Evolutionary conservation across 2,797 vertebrate species (phyloP), one percentile per base, ranked within the genome.

Genomic region (Threskiornis aethiopicus): DNA sequence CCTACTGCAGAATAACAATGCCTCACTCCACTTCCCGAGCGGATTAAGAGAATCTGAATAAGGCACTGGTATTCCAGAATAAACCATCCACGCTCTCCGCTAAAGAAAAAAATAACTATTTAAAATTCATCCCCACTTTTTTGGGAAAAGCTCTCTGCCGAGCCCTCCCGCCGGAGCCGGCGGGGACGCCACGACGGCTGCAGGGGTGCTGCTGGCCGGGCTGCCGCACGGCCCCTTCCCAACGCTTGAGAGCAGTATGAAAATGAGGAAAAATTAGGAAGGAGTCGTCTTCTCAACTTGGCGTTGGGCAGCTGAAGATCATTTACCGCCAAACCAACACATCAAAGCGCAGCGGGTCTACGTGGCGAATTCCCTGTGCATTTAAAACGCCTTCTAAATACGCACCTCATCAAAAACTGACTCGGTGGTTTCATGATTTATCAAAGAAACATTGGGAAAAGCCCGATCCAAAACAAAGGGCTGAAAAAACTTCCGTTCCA

Each of bases 31-130:
- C 31, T 67, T 86, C 10, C 77, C 54, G 42, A 57, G 65, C 0
- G 5, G 82, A 57, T 19, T 26, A 22, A 65, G 65, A 44, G 65
- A 62, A 59, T 25, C 37, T 24, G 25, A 69, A 13, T 1, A 65
- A 84, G 70, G 73, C 88, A 66, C 29, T 44, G 73, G 16, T 76
- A 81, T 62, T 93, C 88, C 81, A 79, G 77, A 89, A 61, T 16
- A 79, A 89, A 29, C 44, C 64, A 42, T 16, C 66, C 78, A 3
- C 1, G 17, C 26, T 73, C 59, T 69, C 67, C 59, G 75, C 59
- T 78, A 14, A 85, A 58, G 29, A 59, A 35, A 75, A 25, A 57
- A 49, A 3, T 1, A 39, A 20, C 31, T 37, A 4, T 13, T 54
- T 13, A 15, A n/a, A 84, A 57, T 6, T 52, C 78, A 77, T 37